Conservation (phyloP, 2,797 vertebrate genomes). For the Myoxocephalus aenaeus region DNA sequence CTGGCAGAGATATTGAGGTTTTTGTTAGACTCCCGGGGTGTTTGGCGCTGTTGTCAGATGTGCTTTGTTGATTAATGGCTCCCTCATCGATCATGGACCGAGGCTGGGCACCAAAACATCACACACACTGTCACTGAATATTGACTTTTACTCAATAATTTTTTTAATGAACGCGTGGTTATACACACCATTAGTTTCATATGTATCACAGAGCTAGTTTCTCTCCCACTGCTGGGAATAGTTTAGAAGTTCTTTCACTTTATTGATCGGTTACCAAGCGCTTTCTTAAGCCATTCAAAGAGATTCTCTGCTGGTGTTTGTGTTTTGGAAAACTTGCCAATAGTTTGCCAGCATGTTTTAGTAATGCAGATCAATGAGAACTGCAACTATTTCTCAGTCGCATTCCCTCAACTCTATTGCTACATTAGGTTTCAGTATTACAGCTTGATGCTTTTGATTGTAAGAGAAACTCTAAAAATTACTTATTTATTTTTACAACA, state of each 20-base stretch:
- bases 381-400: constrained; percentile 22
- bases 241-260: constrained; percentile 35
- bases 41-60: constrained; percentile 66
- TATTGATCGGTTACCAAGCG: constrained; percentile 43
- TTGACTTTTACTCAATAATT: constrained; percentile 71
- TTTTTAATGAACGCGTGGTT: constrained; percentile 69
- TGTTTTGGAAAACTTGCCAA: constrained; percentile 43
- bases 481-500: not conserved
- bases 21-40: constrained; percentile 64
- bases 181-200: constrained; percentile 50
- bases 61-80: constrained; percentile 79
- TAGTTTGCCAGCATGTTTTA: constrained; percentile 46
- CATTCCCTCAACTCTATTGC: not conserved
- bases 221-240: constrained; percentile 31
- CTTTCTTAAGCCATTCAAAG: constrained; percentile 26
- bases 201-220: constrained; percentile 22
- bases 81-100: constrained; percentile 71
- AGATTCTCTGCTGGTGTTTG: constrained; percentile 27
- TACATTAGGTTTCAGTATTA: not conserved
- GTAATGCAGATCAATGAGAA: constrained; percentile 38
- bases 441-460: not conserved
- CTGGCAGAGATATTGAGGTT: constrained; percentile 57
- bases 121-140: constrained; percentile 55
- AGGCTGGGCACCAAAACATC: constrained; percentile 58
- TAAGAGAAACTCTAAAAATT: not conserved